Evolutionary conservation across 2,888 invertebrate genomes (phyloP), one percentile per base, ranked within the genome.

Genomic region (Morpho achilles): DNA sequence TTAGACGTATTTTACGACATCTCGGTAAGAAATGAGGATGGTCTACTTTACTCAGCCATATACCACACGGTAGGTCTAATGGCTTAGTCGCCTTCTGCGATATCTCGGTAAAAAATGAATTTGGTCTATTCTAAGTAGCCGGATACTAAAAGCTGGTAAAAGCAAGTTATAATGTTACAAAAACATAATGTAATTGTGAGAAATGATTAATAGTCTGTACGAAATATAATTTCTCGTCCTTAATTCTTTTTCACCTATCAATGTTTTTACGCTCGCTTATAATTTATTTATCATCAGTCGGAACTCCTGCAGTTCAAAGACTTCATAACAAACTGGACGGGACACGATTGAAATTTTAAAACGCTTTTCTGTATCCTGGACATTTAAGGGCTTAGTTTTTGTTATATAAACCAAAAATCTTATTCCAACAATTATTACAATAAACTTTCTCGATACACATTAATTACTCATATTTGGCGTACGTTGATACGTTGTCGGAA

Each of bases 291-390:
- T 52, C 52, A 52, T 52, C 45, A 52, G 52, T 64, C 68, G 68
- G 67, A 68, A 70, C 72, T 71, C 72, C 73, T 72, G 75, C 68
- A 70, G 70, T 64, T 66, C 70, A 64, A 63, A 62, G 65, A 73
- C 76, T 77, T 75, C 70, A 76, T 77, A 68, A 64, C 63, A 72
- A 44, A 61, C 44, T 8, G 44, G 65, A 67, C 62, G 64, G 65
- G 67, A 60, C 59, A 57, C 59, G 64, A 67, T 68, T 65, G 68
- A 67, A 74, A 75, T 76, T 77, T 66, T 65, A 64, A 61, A 67
- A 64, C 64, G 64, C 64, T 58, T 67, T 63, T 54, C 56, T 52
- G 45, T 49, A 54, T 49, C 49, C 22, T 49, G 48, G 50, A 50
- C 42, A 44, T 55, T 51, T 57, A 51, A 41, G 48, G 23, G 5